phyloP scores from a whole-genome alignment of 2,113 vertebrate species.

The Gyps fulvus region DNA sequence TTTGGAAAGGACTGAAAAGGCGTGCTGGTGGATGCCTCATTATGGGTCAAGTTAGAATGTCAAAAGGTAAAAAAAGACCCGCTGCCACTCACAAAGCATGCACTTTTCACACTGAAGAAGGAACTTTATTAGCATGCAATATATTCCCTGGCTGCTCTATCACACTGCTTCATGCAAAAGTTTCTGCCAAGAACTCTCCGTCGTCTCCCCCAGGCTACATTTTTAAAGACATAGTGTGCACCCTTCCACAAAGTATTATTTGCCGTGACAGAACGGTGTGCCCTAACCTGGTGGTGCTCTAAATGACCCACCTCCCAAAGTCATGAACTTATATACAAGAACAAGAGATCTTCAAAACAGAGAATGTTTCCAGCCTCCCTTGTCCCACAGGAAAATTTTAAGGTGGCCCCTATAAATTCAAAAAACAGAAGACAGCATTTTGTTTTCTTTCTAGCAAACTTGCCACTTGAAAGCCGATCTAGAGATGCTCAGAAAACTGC shows the following conservation, averaged over 20 bases:
- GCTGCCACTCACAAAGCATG: slow-evolving; percentile 16
- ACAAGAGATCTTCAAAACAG: not conserved
- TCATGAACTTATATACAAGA: not conserved
- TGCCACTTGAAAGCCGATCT: not conserved
- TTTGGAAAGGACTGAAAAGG: slow-evolving; percentile 40
- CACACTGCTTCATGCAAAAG: not conserved
- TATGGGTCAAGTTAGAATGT: slow-evolving; percentile 9
- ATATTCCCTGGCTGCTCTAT: not conserved
- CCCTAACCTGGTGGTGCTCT: not conserved
- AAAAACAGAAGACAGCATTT: not conserved
- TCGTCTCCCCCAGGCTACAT: not conserved
- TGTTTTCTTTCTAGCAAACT: not conserved
- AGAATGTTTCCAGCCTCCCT: not conserved
- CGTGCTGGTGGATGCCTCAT: not conserved
- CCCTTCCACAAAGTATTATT: not conserved
- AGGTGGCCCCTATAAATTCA: not conserved
- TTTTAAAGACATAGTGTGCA: not conserved
- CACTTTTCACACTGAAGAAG: not conserved
- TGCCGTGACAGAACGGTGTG: not conserved
- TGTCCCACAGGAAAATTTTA: not conserved
- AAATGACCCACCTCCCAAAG: not conserved
- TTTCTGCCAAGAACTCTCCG: not conserved
- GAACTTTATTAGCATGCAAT: slow-evolving; percentile 20
- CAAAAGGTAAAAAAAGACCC: slow-evolving; percentile 12
- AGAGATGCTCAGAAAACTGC: not conserved